Percentiles rank a stretch among this genome's conserved stretches.
phyloP scores from a whole-genome alignment of 2,888 invertebrate genomes.

The Thymelicus acteon region DNA sequence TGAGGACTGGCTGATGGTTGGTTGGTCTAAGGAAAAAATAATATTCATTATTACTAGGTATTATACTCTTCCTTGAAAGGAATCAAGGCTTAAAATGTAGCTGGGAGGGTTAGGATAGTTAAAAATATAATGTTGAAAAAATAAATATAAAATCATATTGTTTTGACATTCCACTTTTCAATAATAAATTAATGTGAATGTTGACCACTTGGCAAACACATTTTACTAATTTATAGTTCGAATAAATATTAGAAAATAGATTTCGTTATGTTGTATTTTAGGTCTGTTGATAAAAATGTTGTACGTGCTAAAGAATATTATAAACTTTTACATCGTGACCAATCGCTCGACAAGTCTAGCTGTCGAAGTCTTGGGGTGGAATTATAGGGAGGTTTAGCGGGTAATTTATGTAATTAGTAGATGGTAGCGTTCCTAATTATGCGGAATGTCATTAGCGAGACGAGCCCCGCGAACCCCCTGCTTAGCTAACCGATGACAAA shows the following conservation, averaged over 20 bases:
- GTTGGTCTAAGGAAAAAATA: constrained; percentile 88
- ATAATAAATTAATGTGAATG: too few species aligned
- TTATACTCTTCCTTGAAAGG: too few species aligned
- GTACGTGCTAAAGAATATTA: not conserved
- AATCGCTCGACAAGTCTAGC: constrained; percentile 39
- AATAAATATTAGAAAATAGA: too few species aligned
- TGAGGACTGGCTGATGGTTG: constrained; percentile 96
- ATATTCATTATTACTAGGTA: too few species aligned
- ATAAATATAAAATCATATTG: too few species aligned
- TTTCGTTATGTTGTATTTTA: too few species aligned
- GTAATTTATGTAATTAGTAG: constrained; percentile 82
- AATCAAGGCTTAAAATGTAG: too few species aligned
- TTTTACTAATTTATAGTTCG: too few species aligned
- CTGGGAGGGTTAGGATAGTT: too few species aligned
- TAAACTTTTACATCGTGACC: not conserved
- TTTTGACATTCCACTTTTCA: too few species aligned
- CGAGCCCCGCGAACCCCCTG: constrained; percentile 67
- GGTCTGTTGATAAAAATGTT: not conserved
- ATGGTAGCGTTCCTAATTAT: constrained; percentile 80
- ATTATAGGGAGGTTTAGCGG: constrained; percentile 79
- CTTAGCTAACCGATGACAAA: constrained; percentile 83
- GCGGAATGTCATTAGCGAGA: constrained; percentile 80
- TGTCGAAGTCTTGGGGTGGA: constrained; percentile 48
- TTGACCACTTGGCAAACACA: too few species aligned
- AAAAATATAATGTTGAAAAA: too few species aligned